phyloP scores from a whole-genome alignment of 2,113 vertebrate species.

The Pampusana beccarii region DNA sequence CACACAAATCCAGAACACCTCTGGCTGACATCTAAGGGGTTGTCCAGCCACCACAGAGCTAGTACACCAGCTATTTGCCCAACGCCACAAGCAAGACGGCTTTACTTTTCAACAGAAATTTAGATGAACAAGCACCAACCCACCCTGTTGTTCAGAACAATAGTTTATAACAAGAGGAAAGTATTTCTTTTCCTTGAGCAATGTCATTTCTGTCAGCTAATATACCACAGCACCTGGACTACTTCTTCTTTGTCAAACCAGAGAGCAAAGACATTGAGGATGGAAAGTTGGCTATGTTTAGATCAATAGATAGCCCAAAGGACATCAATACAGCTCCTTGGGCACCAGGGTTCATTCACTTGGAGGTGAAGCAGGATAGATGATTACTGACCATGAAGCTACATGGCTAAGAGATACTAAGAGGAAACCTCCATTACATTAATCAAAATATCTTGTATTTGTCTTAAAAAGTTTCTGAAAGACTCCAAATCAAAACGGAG shows the following conservation, averaged over 20 bases:
- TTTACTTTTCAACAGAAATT: not conserved
- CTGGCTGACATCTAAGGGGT: too few relatives aligned
- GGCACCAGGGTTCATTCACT: not conserved
- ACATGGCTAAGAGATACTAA: not conserved
- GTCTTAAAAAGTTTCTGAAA: not conserved
- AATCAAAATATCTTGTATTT: not conserved
- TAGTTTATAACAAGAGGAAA: not conserved
- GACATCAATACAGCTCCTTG: not conserved
- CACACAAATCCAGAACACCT: not conserved
- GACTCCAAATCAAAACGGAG: not conserved
- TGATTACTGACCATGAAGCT: not conserved
- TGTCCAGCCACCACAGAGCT: not conserved
- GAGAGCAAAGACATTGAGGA: not conserved
- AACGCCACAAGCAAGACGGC: not conserved
- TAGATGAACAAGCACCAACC: not conserved
- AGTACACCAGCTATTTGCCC: not conserved
- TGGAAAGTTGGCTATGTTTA: not conserved
- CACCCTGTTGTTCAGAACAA: not conserved
- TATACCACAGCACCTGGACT: not conserved
- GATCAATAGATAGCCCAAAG: not conserved
- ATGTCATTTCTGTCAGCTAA: not conserved
- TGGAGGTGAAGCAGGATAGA: not conserved
- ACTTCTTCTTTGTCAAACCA: not conserved
- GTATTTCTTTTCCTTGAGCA: not conserved
- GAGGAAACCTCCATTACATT: not conserved